Evolutionary conservation across 2,797 vertebrate species (phyloP).

Genomic region (Halcyon leucocephala): DNA sequence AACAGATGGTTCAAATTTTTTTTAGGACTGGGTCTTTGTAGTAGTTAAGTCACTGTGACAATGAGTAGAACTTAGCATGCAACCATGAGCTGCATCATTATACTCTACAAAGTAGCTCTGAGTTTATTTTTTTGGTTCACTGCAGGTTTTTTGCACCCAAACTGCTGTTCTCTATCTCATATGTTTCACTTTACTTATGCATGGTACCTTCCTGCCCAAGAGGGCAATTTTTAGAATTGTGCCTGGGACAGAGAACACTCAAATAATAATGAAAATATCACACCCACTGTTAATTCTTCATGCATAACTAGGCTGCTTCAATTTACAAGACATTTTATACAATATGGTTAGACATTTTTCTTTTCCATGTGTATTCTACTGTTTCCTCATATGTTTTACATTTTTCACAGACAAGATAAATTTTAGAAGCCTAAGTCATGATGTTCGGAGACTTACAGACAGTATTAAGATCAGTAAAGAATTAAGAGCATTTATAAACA

Average conservation of each 20-base stretch:
- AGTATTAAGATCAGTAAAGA: constrained; percentile 40
- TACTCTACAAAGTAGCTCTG: not conserved
- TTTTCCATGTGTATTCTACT: not conserved
- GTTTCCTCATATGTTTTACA: constrained; percentile 39
- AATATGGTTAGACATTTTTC: not conserved
- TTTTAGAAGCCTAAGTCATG: constrained; percentile 28
- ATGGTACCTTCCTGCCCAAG: not conserved
- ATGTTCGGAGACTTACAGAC: constrained; percentile 24
- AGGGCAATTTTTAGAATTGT: not conserved
- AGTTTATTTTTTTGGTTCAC: constrained; percentile 7
- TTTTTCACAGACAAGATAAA: constrained; percentile 28
- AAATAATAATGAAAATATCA: not conserved
- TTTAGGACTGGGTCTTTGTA: not conserved
- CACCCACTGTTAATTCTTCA: not conserved
- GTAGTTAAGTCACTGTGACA: not conserved
- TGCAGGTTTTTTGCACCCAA: not conserved
- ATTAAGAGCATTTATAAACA: constrained; percentile 42
- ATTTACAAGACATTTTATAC: not conserved
- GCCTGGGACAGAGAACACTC: not conserved
- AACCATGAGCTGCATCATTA: not conserved
- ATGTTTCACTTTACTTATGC: not conserved
- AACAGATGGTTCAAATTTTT: not conserved
- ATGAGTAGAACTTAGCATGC: not conserved
- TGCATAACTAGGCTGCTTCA: not conserved
- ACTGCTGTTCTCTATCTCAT: not conserved